Conservation (phyloP, 2,888 invertebrate genomes). For the Tanypteryx hageni region DNA sequence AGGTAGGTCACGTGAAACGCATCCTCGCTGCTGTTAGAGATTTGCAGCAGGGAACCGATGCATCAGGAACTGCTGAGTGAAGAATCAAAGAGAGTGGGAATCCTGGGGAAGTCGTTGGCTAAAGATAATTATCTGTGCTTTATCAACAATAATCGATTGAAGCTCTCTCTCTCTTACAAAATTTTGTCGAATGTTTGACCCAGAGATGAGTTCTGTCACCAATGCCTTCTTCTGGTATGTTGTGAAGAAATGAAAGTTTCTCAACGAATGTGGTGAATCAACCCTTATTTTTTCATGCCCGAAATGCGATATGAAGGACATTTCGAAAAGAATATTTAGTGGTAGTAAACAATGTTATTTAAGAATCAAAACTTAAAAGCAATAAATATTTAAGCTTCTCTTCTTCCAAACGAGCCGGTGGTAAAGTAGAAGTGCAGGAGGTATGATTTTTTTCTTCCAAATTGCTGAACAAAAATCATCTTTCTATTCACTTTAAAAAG, state of each 20-base stretch:
- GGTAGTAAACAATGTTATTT: conserved; percentile 22
- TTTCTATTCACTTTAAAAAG: conserved; percentile 11
- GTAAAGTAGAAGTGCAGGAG: background rate
- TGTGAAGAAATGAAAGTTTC: background rate
- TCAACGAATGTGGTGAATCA: background rate
- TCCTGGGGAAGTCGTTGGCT: background rate
- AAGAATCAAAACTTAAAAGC: conserved; percentile 60
- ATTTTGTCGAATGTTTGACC: background rate
- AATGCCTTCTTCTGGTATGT: background rate
- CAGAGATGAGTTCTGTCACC: background rate
- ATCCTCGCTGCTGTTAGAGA: conserved; percentile 95
- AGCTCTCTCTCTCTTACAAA: background rate
- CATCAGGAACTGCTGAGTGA: conserved; percentile 27
- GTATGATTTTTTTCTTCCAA: conserved; percentile 35
- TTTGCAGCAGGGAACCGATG: conserved; percentile 73
- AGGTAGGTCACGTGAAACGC: conserved; percentile 97
- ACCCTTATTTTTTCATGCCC: conserved; percentile 10
- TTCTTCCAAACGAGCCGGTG: conserved; percentile 36
- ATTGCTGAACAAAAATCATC: conserved; percentile 21
- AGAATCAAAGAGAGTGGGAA: background rate
- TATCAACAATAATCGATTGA: background rate
- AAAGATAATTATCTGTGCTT: background rate
- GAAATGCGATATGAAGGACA: conserved; percentile 59
- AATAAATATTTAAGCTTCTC: conserved; percentile 30
- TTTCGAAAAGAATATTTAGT: conserved; percentile 18